Conservation (phyloP, 2,113 vertebrate genomes). For the Scolopax mira region DNA sequence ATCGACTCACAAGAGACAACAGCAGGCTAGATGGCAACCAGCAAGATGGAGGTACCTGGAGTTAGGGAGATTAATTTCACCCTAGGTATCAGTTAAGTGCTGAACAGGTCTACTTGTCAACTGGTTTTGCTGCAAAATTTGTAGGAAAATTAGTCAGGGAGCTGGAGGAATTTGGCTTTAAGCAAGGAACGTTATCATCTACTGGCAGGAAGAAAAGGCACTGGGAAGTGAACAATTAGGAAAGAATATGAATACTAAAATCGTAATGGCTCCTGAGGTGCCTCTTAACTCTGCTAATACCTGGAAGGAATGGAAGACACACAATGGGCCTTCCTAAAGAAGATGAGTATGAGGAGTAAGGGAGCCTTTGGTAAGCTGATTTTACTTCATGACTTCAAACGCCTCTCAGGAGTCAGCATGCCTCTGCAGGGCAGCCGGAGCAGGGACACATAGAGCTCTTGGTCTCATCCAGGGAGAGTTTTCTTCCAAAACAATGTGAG, state of each 20-base stretch:
- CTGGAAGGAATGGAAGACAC: neutral
- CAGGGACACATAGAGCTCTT: neutral
- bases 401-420: rapidly evolving
- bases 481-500: neutral
- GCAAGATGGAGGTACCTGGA: neutral
- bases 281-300: neutral
- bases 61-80: neutral
- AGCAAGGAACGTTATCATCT: constrained; percentile 7
- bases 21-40: neutral
- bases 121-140: constrained; percentile 16
- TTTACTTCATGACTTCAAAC: neutral
- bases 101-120: neutral
- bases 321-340: neutral
- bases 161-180: neutral
- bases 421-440: neutral
- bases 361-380: neutral
- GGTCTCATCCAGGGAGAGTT: neutral
- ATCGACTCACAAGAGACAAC: neutral
- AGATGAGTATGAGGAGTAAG: neutral
- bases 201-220: constrained; percentile 3
- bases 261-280: neutral
- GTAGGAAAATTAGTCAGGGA: constrained; percentile 42
- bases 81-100: neutral
- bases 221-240: constrained; percentile 23
- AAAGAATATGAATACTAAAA: constrained; percentile 11